Evolutionary conservation across 2,888 invertebrate genomes (phyloP), one percentile per base, ranked within the genome.

Genomic region (Drosophila mulleri): DNA sequence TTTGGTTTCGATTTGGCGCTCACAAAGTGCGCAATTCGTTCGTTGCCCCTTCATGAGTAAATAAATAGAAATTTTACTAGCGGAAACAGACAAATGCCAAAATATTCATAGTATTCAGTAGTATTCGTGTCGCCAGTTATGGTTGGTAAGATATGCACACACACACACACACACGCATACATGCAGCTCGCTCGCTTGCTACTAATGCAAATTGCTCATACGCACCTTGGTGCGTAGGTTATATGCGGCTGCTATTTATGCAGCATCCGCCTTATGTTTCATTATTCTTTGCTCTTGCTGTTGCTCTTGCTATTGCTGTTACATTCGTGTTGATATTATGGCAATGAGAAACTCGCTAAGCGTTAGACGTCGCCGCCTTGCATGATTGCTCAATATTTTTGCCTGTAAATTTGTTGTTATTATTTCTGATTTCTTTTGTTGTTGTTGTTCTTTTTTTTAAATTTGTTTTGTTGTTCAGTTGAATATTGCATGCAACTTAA

Each of bases 201-300:
- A 75, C 75, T 82, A 88, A 86, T 75, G 75, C 66, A 68, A 69
- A 80, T 83, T 67, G 74, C 83, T 75, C 75, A 87, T 83, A 78
- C 75, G 83, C 78, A 78, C 74, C 67, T 72, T 90, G 82, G 82
- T 83, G 87, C 80, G 82, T 52, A 35, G 32, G 6, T 57, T 66
- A 68, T 7, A 12, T n/a, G 20, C 45, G 58, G 7, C 65, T 68
- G 48, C 44, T 56, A 12, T 50, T 67, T 50, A 26, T 32, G 53
- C 77, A 65, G 59, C 39, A 77, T 62, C 32, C 56, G 62, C 62
- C 64, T 59, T 39, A 29, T 54, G 45, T 67, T 48, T 35, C 37
- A 42, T 47, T 61, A 39, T 42, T 14, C n/a, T 58, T 63, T 64
- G 44, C 37, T 72, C 37, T 56, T 64, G 32, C 56, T 61, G 3